Conservation (phyloP, 2,797 vertebrate species). For the Coregonus suidteri region DNA sequence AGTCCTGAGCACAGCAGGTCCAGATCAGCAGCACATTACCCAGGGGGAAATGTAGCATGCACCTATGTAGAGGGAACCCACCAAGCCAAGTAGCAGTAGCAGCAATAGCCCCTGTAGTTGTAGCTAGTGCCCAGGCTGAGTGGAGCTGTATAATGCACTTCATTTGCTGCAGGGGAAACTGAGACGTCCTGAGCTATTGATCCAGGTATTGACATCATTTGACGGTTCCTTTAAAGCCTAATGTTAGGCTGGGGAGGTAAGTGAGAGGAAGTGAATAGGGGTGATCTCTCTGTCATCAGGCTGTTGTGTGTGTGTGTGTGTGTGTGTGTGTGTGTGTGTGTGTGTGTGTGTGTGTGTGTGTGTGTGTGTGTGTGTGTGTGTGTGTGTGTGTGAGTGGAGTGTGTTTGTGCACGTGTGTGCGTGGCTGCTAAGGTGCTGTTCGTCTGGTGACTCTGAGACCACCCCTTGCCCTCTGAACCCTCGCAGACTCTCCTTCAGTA, state of each 20-base stretch:
- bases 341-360: slow-evolving; percentile 24
- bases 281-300: slow-evolving; percentile 59
- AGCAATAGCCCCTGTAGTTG: slow-evolving; percentile 45
- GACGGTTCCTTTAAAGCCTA: slow-evolving; percentile 70
- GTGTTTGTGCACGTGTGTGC: neutral
- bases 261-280: slow-evolving; percentile 49
- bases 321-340: slow-evolving; percentile 4
- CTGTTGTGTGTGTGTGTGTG: neutral
- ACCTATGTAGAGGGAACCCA: slow-evolving; percentile 55
- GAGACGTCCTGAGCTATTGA: slow-evolving; percentile 74
- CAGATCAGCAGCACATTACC: slow-evolving; percentile 77
- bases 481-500: neutral
- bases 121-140: slow-evolving; percentile 45
- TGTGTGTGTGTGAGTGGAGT: neutral
- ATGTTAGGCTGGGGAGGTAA: slow-evolving; percentile 60
- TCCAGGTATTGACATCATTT: slow-evolving; percentile 77
- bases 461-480: neutral
- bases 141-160: slow-evolving; percentile 62
- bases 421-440: slow-evolving; percentile 1
- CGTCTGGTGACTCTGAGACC: slow-evolving; percentile 2
- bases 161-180: slow-evolving; percentile 66
- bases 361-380: no score
- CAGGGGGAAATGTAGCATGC: slow-evolving; percentile 69
- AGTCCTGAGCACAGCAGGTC: slow-evolving; percentile 73
- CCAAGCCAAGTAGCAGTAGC: slow-evolving; percentile 54